These are phyloP conservation scores for Papilio polytes DNA, from an alignment of 1,140 invertebrate species.

Conservation along the genomic window DNA sequence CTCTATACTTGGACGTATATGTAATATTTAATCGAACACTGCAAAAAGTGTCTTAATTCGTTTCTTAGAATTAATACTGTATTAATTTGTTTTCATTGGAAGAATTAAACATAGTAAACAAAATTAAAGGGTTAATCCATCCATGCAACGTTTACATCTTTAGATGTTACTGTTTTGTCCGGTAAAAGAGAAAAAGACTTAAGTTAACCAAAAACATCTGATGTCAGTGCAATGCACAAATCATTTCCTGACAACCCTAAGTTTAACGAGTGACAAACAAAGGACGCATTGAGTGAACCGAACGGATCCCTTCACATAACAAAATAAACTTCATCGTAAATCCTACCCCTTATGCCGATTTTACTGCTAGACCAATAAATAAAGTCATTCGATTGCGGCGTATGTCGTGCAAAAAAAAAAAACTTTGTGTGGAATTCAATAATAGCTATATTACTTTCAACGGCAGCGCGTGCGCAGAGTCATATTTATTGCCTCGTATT, in stretches of 20 bases:
- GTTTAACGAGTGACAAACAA: conserved; percentile 63
- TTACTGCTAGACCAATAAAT: conserved; percentile 78
- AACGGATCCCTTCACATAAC: conserved; percentile 63
- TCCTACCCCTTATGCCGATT: conserved; percentile 67
- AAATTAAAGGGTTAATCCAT: background rate
- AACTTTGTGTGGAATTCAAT: conserved; percentile 54
- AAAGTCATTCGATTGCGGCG: conserved; percentile 72
- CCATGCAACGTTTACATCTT: no score
- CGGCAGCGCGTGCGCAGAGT: conserved; percentile 56
- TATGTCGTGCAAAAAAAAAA: conserved; percentile 47
- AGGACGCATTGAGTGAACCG: conserved; percentile 66
- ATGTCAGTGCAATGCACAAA: conserved; percentile 25
- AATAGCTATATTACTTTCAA: conserved; percentile 69
- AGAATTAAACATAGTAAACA: background rate
- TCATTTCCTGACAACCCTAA: conserved; percentile 52
- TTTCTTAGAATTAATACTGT: background rate
- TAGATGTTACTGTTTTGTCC: background rate
- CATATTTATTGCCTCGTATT: conserved; percentile 60
- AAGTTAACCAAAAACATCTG: background rate
- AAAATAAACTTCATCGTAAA: conserved; percentile 73
- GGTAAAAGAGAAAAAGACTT: background rate
- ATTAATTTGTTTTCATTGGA: background rate
- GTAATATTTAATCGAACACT: conserved; percentile 28
- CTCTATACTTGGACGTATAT: background rate
- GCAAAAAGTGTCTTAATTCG: conserved; percentile 20